A percentile compares a stretch with the other conserved stretches of the same genome.
These are phyloP conservation scores for Cheumatopsyche charites DNA, from an alignment of 1,140 invertebrate genomes.

Conservation along the genomic window DNA sequence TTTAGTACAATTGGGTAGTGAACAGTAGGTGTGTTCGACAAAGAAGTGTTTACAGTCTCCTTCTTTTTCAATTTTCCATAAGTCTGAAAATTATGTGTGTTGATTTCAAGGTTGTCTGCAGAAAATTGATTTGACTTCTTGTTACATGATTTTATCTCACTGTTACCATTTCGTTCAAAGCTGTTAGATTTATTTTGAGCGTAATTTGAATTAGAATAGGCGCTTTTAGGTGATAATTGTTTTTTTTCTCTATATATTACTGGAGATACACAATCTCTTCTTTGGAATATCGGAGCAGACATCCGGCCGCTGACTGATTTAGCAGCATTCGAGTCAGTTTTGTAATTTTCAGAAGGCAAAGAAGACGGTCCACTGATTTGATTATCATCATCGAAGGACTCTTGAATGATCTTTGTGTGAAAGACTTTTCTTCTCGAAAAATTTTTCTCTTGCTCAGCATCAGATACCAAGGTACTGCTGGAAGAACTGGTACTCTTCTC, in stretches of 20 bases:
- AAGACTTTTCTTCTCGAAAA: background rate
- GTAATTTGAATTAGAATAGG: background rate
- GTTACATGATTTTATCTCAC: too few relatives aligned
- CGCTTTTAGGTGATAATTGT: conserved; percentile 13
- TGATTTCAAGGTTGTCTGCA: background rate
- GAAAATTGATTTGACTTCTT: too few relatives aligned
- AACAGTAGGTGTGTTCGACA: conserved; percentile 7
- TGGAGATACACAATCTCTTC: conserved; percentile 3
- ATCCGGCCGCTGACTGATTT: background rate
- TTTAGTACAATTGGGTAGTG: conserved; percentile 19
- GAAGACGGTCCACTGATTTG: conserved; percentile 9
- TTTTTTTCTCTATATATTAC: conserved; percentile 17
- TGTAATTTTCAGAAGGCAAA: background rate
- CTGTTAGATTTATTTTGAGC: too few relatives aligned
- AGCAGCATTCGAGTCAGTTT: background rate
- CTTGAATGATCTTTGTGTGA: background rate
- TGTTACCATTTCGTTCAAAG: too few relatives aligned
- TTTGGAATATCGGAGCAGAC: conserved; percentile 15
- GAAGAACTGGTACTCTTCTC: conserved; percentile 43
- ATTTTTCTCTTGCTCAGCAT: conserved; percentile 23
- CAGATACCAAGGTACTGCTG: conserved; percentile 44
- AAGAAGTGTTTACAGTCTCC: too few relatives aligned
- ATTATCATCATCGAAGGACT: background rate
- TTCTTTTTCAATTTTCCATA: too few relatives aligned
- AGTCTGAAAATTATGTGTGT: background rate